A percentile compares a stretch with the other conserved stretches of the same genome.
phyloP scores from a whole-genome alignment of 2,797 vertebrate species.

The Sarcophilus harrisii region DNA sequence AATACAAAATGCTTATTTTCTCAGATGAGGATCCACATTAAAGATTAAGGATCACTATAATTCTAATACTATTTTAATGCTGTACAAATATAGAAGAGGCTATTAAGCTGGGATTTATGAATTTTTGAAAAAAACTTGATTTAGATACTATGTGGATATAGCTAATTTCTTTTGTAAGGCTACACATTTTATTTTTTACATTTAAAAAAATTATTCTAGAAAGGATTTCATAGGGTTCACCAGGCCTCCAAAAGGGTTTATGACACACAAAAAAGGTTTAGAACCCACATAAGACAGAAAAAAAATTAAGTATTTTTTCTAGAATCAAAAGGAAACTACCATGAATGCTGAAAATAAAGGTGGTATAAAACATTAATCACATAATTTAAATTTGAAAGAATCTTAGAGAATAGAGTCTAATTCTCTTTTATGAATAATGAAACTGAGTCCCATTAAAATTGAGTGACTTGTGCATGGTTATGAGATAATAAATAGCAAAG shows the following conservation, averaged over 20 bases:
- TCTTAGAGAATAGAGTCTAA: neutral
- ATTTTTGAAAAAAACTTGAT: neutral
- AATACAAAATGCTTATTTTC: neutral
- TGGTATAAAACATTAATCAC: neutral
- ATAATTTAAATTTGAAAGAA: neutral
- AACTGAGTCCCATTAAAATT: neutral
- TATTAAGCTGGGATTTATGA: neutral
- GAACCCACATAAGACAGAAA: neutral
- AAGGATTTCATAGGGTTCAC: neutral
- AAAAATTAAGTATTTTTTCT: neutral
- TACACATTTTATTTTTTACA: neutral
- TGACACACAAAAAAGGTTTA: neutral
- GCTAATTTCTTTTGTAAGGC: neutral
- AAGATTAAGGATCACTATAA: neutral
- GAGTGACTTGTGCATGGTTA: neutral
- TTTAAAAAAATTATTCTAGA: neutral
- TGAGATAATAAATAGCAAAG: neutral
- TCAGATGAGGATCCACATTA: neutral
- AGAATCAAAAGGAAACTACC: neutral
- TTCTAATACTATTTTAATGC: constrained; percentile 3
- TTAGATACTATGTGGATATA: neutral
- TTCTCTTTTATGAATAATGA: neutral
- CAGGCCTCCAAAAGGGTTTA: neutral
- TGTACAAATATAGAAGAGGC: neutral
- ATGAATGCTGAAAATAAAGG: neutral